A percentile compares a stretch with the other conserved stretches of the same genome.
These are phyloP conservation scores for Ptyas mucosa DNA, from an alignment of 2,113 vertebrate species.

Conservation along the genomic window DNA sequence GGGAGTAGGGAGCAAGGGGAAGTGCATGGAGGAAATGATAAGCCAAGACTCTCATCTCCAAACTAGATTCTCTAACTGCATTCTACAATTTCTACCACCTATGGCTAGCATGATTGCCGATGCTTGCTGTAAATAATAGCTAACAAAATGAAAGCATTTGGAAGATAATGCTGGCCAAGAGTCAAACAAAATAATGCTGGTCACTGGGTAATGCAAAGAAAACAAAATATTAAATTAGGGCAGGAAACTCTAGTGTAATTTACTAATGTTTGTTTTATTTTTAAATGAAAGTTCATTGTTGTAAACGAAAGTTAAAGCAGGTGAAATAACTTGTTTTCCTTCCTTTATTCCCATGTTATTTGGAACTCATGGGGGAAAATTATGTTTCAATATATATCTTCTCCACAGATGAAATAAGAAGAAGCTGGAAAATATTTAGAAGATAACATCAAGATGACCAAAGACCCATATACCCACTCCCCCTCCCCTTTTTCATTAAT, in stretches of 20 bases:
- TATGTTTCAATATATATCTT: neutral
- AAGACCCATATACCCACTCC: neutral
- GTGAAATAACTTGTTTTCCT: neutral
- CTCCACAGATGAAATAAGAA: neutral
- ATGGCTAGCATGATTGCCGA: neutral
- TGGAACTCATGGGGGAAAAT: neutral
- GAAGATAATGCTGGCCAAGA: neutral
- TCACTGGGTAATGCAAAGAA: neutral
- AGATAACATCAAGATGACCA: neutral
- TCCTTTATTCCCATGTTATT: neutral
- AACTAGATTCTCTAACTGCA: neutral
- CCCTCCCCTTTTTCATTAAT: neutral
- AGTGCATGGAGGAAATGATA: neutral
- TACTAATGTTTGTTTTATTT: neutral
- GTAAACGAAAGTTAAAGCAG: neutral
- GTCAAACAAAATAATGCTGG: neutral
- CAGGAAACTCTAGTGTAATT: neutral
- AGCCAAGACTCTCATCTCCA: neutral
- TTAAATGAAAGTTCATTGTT: neutral
- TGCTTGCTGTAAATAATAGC: neutral
- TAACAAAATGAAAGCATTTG: neutral
- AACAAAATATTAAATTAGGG: neutral
- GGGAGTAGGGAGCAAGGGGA: neutral
- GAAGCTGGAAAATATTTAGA: neutral
- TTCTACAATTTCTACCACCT: neutral